Base-by-base conservation (phyloP, 1,140 invertebrate genomes). In the Coelopa frigida region DNA sequence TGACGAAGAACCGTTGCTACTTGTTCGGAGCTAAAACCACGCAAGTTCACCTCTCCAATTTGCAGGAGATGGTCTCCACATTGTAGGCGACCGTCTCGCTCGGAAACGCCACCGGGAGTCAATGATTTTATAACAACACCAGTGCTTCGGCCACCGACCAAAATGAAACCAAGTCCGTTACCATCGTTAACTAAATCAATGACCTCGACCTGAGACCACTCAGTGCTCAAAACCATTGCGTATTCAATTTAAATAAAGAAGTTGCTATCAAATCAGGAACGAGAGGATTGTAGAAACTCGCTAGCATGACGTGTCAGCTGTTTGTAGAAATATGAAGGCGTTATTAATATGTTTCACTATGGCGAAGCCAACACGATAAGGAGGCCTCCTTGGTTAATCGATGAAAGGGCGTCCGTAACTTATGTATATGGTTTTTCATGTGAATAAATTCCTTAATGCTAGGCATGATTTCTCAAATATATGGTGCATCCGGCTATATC, bases 121-220 rank as follows among this genome's bases (percentile, higher is more conserved):
- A 97, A 86, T 42, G 89, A 59, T 71, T 97, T 97, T 44, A 97
- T 89, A 7, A 97, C 91, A 40, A 97, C 94, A n/a, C 93, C 94
- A 17, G 93, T 95, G 66, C 88, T 94, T 37, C 88, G 76, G 7
- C 93, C 93, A 38, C 93, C 94, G 51, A 96, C 92, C 52, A 97
- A 89, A 40, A 94, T 94, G 73, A 97, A 97, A 42, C 80, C 80
- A 29, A 81, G 67, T n/a, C 80, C 80, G 54, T 79, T 81, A 41
- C 80, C 80, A 84, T 92, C 88, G 70, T 91, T 92, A 43, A 84
- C 75, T 46, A 93, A 75, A 70, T 92, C 87, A 62, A 93, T 87
- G 53, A 88, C 84, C 79, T 93, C 89, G 59, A 92, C 84, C 76
- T 92, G 87, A 51, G 86, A 87, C 87, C 87, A 93, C 76, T 92